A percentile compares a stretch with the other conserved stretches of the same genome.
These are phyloP conservation scores for Cervus canadensis DNA, from an alignment of 2,113 vertebrate species.

Conservation along the genomic window DNA sequence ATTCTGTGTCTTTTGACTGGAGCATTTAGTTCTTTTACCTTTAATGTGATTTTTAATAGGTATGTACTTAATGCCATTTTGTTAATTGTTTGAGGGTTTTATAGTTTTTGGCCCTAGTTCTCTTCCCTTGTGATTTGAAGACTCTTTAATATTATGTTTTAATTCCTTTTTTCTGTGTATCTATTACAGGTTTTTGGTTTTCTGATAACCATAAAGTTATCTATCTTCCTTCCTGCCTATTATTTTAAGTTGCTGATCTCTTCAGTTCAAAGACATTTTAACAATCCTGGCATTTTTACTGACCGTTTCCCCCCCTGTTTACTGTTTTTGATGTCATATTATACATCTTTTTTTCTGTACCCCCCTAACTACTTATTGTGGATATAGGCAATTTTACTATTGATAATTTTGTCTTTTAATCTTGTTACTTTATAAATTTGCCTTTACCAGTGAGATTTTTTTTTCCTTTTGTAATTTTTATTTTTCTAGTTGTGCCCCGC, in stretches of 20 bases:
- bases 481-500: neutral
- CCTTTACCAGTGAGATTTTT: neutral
- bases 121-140: neutral
- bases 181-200: neutral
- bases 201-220: neutral
- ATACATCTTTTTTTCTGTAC: neutral
- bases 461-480: neutral
- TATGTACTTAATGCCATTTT: neutral
- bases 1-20: neutral
- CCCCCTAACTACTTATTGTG: neutral
- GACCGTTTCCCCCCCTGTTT: neutral
- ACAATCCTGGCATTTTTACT: neutral
- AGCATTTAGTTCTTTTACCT: neutral
- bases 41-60: neutral
- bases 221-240: neutral
- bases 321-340: neutral
- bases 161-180: neutral
- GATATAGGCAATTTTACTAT: neutral
- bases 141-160: neutral
- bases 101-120: neutral
- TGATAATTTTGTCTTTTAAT: neutral
- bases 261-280: neutral
- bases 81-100: neutral
- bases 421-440: neutral
- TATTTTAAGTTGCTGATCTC: neutral